Conservation (phyloP, 2,113 vertebrate genomes). For the Eonycteris spelaea region DNA sequence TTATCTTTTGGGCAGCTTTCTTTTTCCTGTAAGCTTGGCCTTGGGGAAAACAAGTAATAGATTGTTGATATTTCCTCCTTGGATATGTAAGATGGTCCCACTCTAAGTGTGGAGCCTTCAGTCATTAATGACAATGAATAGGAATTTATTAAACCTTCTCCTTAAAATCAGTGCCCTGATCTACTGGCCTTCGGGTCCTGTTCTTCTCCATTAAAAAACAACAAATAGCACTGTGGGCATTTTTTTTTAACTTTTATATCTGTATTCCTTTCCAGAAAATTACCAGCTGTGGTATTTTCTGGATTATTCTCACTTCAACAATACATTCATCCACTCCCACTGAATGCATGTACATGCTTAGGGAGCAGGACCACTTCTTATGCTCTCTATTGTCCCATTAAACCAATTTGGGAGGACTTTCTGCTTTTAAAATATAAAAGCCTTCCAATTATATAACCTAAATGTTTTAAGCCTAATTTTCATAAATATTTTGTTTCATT, state of each 20-base stretch:
- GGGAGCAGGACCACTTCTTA: accelerated
- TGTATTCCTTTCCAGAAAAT: neutral
- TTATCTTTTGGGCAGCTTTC: neutral
- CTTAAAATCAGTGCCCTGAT: neutral
- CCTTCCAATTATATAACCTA: neutral
- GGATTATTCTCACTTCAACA: neutral
- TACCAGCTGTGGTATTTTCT: neutral
- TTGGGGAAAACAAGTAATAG: neutral
- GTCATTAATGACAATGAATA: neutral
- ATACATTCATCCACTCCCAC: neutral
- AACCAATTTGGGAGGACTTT: neutral
- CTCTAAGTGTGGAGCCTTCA: neutral
- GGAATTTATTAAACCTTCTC: neutral
- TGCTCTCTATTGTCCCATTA: neutral
- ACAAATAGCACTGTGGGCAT: neutral
- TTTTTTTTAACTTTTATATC: neutral
- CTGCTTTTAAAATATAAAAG: neutral
- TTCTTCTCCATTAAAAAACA: neutral
- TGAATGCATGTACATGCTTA: neutral
- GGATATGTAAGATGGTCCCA: neutral
- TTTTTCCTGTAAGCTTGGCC: neutral
- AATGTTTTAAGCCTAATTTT: neutral
- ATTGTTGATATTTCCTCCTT: neutral
- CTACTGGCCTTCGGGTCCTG: neutral
- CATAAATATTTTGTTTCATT: slow-evolving; percentile 4